phyloP scores from a whole-genome alignment of 2,113 vertebrate genomes.

The Geococcyx californianus region DNA sequence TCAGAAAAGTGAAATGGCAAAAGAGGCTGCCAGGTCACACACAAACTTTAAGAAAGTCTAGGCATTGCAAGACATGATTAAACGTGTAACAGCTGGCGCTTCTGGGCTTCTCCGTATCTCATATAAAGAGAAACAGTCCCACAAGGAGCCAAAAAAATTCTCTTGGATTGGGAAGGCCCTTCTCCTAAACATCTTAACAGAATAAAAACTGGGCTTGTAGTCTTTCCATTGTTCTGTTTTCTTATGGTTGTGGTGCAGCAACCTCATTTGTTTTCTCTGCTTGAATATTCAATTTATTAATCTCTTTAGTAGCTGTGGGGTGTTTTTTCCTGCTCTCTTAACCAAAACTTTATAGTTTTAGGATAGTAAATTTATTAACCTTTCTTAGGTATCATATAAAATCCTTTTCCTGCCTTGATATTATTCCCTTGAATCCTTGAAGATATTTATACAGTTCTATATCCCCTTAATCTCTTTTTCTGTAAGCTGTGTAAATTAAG shows the following conservation, averaged over 20 bases:
- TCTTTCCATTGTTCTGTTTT: background rate
- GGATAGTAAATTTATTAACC: background rate
- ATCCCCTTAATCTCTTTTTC: constrained; percentile 40
- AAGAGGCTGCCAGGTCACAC: background rate
- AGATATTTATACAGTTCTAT: constrained; percentile 5
- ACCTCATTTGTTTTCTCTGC: background rate
- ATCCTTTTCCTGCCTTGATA: background rate
- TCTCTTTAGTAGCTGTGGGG: background rate
- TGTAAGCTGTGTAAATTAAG: constrained; percentile 19
- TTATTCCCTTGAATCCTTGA: background rate
- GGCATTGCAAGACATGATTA: background rate
- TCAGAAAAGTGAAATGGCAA: background rate
- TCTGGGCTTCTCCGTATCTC: background rate
- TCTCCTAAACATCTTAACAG: background rate
- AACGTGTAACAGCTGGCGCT: background rate
- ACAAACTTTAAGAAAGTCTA: background rate
- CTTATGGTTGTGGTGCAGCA: background rate
- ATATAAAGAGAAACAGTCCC: background rate
- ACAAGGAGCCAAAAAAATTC: background rate
- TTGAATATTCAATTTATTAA: background rate
- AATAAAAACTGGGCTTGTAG: background rate
- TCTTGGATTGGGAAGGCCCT: background rate
- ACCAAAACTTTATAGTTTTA: background rate
- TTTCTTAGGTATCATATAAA: background rate
- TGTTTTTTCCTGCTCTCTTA: background rate